Evolutionary conservation across 2,888 invertebrate species (phyloP).

Genomic region (Micoletzkya japonica): DNA sequence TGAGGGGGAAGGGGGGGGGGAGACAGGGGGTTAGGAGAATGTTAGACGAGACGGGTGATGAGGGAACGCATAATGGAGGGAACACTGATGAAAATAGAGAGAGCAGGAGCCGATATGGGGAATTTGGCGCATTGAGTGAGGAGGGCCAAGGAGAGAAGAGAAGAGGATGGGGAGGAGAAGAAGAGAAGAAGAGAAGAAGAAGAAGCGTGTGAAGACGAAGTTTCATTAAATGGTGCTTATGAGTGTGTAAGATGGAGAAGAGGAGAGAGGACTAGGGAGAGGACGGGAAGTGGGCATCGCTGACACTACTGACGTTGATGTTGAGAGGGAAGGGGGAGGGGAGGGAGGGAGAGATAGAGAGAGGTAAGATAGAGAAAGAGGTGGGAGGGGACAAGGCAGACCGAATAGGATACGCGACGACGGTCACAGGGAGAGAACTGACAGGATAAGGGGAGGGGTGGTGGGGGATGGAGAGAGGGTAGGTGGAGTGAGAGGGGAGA

Average conservation of each 20-base stretch:
- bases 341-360: background rate
- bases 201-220: background rate
- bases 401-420: background rate
- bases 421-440: background rate
- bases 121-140: too few relatives aligned
- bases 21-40: background rate
- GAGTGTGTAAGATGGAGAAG: background rate
- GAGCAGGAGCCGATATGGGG: background rate
- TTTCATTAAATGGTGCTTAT: background rate
- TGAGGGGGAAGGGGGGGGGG: background rate
- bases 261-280: background rate
- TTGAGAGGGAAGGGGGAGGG: background rate
- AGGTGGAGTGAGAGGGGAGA: background rate
- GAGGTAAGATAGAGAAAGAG: background rate
- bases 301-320: too few relatives aligned
- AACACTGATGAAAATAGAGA: conserved; percentile 3
- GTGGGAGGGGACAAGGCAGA: background rate
- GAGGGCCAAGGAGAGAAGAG: background rate
- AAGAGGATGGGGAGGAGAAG: background rate
- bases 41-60: background rate
- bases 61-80: background rate
- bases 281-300: too few relatives aligned
- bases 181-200: background rate
- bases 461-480: background rate
- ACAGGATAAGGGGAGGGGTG: background rate